Base-by-base conservation (phyloP, 1,140 invertebrate genomes). In the Nasonia giraulti region DNA sequence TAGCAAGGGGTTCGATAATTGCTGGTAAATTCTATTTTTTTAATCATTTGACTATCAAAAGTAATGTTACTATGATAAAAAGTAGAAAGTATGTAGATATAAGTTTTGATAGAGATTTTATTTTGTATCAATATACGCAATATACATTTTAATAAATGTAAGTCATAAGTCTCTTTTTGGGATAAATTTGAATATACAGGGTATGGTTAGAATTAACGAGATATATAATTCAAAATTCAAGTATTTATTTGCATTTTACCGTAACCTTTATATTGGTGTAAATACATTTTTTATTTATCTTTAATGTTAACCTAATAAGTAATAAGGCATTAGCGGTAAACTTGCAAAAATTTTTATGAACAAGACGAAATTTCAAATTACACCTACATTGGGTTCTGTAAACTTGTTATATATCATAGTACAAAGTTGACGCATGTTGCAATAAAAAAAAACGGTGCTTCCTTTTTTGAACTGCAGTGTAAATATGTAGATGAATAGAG, bases 1-100 rank as follows among this genome's bases (percentile, higher is more conserved):
- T 40, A 78, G 27, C 10, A 82, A 83, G 55, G 73, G 74, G 80
- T 75, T 75, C 73, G 69, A 74, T 69, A 20, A 55, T 78, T 37
- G 27, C 69, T 33, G 27, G 1, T 1, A 71, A 71, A 33, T 71
- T n/a, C 69, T 71, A 31, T 33, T 71, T 31, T 31, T 31, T 27
- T 33, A 23, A 50, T n/a, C 17, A n/a, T n/a, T 62, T 17, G 17
- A 20, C 2, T 62, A 7, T 62, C 5, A 8, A 62, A 62, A n/a
- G 55, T 62, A n/a, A 55, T 5, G 50, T 55, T 55, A 17, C 55
- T 62, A n/a, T 62, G 4, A 62, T 20, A 62, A 20, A 20, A 62
- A 5, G 55, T 62, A 62, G 55, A 62, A n/a, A 62, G 55, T 44
- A 44, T 37, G 33, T 62, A 20, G 7, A n/a, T 62, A 62, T 62